Percentiles rank a stretch among this genome's conserved stretches.
Evolutionary conservation across 2,113 vertebrate species (phyloP).

Genomic region (Rhegmatorhina hoffmannsi): DNA sequence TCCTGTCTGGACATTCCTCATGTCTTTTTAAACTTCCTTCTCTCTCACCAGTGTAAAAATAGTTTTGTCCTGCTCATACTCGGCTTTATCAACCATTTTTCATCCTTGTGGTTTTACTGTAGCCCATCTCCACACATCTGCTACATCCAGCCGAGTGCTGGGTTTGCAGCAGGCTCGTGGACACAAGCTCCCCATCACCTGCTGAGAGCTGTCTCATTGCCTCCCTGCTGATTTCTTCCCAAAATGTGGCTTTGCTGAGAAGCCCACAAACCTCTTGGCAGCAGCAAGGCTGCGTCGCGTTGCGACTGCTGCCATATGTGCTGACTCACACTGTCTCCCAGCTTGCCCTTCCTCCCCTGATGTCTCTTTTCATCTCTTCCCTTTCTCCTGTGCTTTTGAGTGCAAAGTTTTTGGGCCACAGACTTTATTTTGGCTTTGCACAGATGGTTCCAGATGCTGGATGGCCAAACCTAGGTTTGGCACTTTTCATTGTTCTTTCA

Average conservation of each 20-base stretch:
- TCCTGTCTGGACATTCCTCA: not conserved
- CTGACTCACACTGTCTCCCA: conserved; percentile 27
- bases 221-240: not conserved
- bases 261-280: not conserved
- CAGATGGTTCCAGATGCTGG: not conserved
- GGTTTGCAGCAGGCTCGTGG: not conserved
- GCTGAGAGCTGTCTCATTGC: not conserved
- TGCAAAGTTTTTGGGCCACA: not conserved
- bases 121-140: not conserved
- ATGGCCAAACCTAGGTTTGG: not conserved
- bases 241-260: not conserved
- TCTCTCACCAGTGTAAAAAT: not conserved
- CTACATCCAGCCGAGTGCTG: not conserved
- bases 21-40: not conserved
- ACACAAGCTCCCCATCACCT: not conserved
- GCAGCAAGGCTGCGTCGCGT: not conserved
- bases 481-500: not conserved
- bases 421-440: not conserved
- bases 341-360: not conserved
- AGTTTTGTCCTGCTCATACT: not conserved
- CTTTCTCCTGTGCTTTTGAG: not conserved
- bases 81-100: not conserved
- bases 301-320: conserved; percentile 27
- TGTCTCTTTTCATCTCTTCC: not conserved
- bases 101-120: not conserved